These are phyloP conservation scores for Laticauda laticaudata DNA, from an alignment of 2,113 vertebrate species.

Conservation along the genomic window DNA sequence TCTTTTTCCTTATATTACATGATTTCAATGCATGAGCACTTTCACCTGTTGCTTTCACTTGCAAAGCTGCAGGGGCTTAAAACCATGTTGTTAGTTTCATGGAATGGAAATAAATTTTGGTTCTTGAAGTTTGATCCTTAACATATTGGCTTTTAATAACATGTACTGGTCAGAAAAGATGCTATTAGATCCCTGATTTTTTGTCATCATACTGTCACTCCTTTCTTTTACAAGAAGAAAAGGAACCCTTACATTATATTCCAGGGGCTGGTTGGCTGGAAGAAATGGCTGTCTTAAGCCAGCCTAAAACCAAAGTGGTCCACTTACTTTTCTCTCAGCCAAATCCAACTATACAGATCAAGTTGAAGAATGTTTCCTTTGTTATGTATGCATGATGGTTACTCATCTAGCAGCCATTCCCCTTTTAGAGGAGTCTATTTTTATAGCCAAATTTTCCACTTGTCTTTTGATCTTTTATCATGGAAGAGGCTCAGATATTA, in stretches of 20 bases:
- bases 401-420: conserved; percentile 67
- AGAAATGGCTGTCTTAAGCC: conserved; percentile 18
- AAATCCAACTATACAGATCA: conserved; percentile 50
- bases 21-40: not conserved
- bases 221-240: not conserved
- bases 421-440: conserved; percentile 73
- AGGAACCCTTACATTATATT: not conserved
- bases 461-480: conserved; percentile 73
- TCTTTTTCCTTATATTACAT: not conserved
- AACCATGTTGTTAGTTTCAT: not conserved
- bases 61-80: not conserved
- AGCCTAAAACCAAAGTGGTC: not conserved
- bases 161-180: not conserved
- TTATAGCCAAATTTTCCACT: conserved; percentile 71
- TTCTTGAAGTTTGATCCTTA: not conserved
- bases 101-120: not conserved
- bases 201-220: not conserved
- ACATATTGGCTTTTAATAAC: not conserved
- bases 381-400: conserved; percentile 68
- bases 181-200: not conserved
- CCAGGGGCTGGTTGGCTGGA: not conserved
- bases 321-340: conserved; percentile 43
- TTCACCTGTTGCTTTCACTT: not conserved
- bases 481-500: conserved; percentile 68
- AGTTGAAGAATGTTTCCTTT: conserved; percentile 70